A percentile compares a stretch with the other conserved stretches of the same genome.
phyloP scores from a whole-genome alignment of 2,888 invertebrate species.

The Serripes groenlandicus region DNA sequence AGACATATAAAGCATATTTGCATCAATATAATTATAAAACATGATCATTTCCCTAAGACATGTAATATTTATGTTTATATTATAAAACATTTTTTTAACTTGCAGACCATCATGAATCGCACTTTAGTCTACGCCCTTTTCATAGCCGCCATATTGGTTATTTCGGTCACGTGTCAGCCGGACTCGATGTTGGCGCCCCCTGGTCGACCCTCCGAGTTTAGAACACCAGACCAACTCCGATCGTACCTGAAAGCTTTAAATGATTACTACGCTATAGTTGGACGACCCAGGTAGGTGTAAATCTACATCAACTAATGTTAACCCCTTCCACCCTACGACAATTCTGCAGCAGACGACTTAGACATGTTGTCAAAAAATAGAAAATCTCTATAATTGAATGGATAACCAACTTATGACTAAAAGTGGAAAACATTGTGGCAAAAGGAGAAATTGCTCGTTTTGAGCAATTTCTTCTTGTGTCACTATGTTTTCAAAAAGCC shows the following conservation, averaged over 20 bases:
- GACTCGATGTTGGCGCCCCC: slow-evolving; percentile 83
- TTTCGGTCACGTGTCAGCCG: slow-evolving; percentile 73
- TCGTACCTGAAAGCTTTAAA: slow-evolving; percentile 88
- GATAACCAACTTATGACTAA: too few relatives aligned
- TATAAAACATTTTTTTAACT: not conserved
- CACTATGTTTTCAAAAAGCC: not conserved
- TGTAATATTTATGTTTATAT: not conserved
- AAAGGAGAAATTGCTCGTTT: not conserved
- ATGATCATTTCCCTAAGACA: not conserved
- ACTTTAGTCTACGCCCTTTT: slow-evolving; percentile 58
- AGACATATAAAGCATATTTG: not conserved
- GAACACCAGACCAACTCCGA: slow-evolving; percentile 87
- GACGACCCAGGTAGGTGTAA: slow-evolving; percentile 88
- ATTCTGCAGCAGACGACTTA: too few relatives aligned
- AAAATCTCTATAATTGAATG: too few relatives aligned
- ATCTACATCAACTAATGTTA: too few relatives aligned
- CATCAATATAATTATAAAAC: not conserved
- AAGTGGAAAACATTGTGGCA: not conserved
- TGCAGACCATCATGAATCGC: slow-evolving; percentile 42
- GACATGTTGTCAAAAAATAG: too few relatives aligned
- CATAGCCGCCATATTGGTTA: slow-evolving; percentile 65
- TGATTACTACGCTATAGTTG: slow-evolving; percentile 88
- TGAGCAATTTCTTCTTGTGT: not conserved
- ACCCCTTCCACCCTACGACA: too few relatives aligned
- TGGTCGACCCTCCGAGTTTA: slow-evolving; percentile 87